A percentile compares a stretch with the other conserved stretches of the same genome.
phyloP scores from a whole-genome alignment of 2,113 vertebrate species.

The Grammomys surdaster region DNA sequence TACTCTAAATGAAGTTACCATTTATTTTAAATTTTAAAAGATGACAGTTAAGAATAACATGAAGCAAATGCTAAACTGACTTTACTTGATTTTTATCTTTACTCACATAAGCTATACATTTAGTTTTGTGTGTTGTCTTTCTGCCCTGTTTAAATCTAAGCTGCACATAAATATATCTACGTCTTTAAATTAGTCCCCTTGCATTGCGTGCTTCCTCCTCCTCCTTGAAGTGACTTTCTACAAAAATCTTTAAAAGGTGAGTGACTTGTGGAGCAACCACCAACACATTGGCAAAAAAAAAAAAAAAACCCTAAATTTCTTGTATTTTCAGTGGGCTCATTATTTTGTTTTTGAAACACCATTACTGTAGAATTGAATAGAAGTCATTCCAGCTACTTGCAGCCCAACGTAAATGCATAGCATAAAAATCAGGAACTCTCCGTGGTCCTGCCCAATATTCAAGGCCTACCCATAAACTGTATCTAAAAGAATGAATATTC shows the following conservation, averaged over 20 bases:
- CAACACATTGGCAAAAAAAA: background rate
- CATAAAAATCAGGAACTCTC: conserved; percentile 43
- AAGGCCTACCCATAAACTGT: accelerated
- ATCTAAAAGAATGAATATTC: background rate
- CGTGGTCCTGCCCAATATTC: conserved; percentile 49
- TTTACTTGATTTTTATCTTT: background rate
- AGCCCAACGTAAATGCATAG: background rate
- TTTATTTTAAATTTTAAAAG: background rate
- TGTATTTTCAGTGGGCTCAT: background rate
- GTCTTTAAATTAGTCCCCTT: background rate
- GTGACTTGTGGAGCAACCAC: background rate
- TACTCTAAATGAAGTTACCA: background rate
- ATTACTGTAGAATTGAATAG: background rate
- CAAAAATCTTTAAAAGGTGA: background rate
- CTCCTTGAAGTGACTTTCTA: background rate
- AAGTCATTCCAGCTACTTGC: background rate
- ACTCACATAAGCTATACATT: background rate
- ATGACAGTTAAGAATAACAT: background rate
- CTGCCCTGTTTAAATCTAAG: background rate
- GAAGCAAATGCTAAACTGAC: background rate
- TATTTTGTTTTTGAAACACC: background rate
- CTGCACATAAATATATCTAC: background rate
- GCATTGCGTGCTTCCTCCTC: background rate
- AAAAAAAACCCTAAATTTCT: background rate
- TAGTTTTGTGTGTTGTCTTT: background rate